Conservation (phyloP, 2,888 invertebrate genomes). For the Pristionchus entomophagus region DNA sequence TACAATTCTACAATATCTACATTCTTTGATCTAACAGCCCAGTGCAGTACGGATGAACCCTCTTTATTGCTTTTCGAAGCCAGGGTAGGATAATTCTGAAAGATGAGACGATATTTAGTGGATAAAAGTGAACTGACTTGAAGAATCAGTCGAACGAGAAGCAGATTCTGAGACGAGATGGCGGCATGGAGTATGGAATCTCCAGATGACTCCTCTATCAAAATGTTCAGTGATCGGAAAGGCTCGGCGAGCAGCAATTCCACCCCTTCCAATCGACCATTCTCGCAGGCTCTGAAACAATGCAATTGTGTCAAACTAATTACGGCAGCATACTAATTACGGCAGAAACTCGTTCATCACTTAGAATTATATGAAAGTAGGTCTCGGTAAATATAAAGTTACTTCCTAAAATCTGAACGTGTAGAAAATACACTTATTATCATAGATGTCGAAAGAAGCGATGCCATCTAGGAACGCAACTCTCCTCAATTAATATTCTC, state of each 20-base stretch:
- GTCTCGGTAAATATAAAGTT: too few species aligned
- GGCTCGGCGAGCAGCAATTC: conserved; percentile 84
- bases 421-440: too few species aligned
- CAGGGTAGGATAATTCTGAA: conserved; percentile 60
- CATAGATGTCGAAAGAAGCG: too few species aligned
- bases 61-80: conserved; percentile 65
- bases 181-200: conserved; percentile 94
- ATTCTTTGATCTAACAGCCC: conserved; percentile 70
- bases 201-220: conserved; percentile 90
- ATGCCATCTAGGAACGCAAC: too few species aligned
- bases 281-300: conserved; percentile 86
- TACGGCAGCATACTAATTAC: too few species aligned
- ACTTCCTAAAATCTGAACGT: too few species aligned
- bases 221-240: conserved; percentile 85
- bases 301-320: too few species aligned
- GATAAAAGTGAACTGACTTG: conserved; percentile 77
- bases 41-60: conserved; percentile 69
- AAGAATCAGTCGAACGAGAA: conserved; percentile 85
- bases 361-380: too few species aligned
- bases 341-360: too few species aligned
- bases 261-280: conserved; percentile 87
- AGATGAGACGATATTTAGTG: not conserved
- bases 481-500: too few species aligned
- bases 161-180: conserved; percentile 87
- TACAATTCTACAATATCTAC: conserved; percentile 64